These are phyloP conservation scores for Morelia viridis DNA, from an alignment of 2,797 vertebrate genomes.

Conservation along the genomic window DNA sequence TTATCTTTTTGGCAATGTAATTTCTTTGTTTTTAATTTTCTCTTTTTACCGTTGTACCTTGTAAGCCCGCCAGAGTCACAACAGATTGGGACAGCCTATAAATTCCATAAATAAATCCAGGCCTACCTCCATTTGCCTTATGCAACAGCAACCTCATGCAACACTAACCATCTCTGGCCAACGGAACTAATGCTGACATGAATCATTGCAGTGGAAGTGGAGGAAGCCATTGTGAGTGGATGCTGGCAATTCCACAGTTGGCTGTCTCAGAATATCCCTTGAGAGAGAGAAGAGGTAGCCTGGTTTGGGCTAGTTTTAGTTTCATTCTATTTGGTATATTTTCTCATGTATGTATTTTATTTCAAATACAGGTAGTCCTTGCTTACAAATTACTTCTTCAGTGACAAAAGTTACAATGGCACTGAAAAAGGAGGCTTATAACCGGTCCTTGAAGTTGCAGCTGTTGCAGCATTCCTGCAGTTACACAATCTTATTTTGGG, in stretches of 20 bases:
- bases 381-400: neutral
- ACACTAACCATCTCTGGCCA: neutral
- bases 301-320: neutral
- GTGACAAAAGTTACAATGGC: neutral
- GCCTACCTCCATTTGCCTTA: neutral
- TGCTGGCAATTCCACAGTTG: neutral
- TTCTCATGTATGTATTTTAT: neutral
- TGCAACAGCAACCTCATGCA: neutral
- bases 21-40: neutral
- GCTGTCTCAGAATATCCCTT: neutral
- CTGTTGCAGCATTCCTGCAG: neutral
- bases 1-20: neutral
- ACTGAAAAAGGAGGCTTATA: neutral
- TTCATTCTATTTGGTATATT: neutral
- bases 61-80: neutral
- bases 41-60: neutral
- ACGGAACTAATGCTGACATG: neutral
- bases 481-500: neutral
- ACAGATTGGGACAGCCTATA: neutral
- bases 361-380: neutral
- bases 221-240: neutral
- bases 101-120: neutral
- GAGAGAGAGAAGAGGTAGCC: neutral
- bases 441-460: neutral
- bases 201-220: neutral